Percentiles rank a stretch among this genome's conserved stretches.
Conservation (phyloP, 2,888 invertebrate genomes). For the Tipula unca region DNA sequence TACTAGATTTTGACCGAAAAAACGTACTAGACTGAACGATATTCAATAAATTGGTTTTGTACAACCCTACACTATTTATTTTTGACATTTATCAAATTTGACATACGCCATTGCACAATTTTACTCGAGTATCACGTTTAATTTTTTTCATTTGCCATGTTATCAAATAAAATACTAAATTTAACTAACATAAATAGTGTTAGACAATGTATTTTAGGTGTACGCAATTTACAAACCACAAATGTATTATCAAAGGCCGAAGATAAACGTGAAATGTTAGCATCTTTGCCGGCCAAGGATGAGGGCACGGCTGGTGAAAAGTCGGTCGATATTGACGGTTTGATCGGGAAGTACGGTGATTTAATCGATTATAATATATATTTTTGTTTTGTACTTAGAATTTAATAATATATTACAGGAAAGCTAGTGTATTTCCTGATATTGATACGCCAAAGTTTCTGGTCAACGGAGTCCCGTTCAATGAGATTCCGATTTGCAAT, state of each 20-base stretch:
- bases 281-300: slow-evolving; percentile 49
- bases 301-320: slow-evolving; percentile 74
- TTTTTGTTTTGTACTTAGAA: background rate
- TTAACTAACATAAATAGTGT: background rate
- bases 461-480: slow-evolving; percentile 68
- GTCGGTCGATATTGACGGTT: slow-evolving; percentile 58
- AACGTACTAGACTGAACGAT: background rate
- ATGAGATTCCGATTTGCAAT: slow-evolving; percentile 73
- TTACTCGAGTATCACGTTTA: background rate
- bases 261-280: slow-evolving; percentile 48
- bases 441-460: slow-evolving; percentile 58
- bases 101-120: background rate
- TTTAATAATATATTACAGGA: slow-evolving; percentile 45
- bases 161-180: background rate
- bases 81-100: background rate
- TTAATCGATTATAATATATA: too few relatives aligned
- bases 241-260: slow-evolving; percentile 39
- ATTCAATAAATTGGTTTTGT: background rate
- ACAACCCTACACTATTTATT: background rate
- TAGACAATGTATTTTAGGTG: background rate
- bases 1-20: background rate
- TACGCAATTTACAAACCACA: slow-evolving; percentile 30
- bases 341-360: slow-evolving; percentile 48
- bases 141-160: background rate
- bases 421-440: slow-evolving; percentile 64